A percentile compares a stretch with the other conserved stretches of the same genome.
Conservation (phyloP, 2,797 vertebrate species). For the Heteromormyrus szaboi region DNA sequence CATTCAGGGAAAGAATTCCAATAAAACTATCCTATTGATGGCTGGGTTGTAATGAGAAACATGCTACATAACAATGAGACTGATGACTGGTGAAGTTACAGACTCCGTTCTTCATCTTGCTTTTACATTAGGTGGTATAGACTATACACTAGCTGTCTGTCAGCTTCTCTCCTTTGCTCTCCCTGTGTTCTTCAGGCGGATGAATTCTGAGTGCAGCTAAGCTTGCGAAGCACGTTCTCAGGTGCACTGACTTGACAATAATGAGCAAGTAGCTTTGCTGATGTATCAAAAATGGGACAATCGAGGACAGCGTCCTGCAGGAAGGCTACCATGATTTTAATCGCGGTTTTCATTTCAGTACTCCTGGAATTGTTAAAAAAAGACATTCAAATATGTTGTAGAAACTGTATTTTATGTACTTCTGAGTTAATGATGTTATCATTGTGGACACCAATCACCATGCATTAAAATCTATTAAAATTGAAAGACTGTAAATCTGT, state of each 20-base stretch:
- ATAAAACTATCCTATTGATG: not conserved
- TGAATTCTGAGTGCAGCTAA: not conserved
- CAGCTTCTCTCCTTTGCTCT: not conserved
- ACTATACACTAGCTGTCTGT: not conserved
- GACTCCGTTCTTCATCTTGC: not conserved
- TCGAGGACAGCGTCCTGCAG: not conserved
- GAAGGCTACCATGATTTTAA: not conserved
- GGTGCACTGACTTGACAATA: not conserved
- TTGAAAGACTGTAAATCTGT: not conserved
- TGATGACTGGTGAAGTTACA: not conserved
- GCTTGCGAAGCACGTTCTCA: not conserved
- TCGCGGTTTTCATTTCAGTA: not conserved
- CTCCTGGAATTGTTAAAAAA: not conserved
- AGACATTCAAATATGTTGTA: not conserved
- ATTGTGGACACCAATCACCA: not conserved
- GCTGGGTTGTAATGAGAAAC: not conserved
- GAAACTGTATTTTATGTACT: not conserved
- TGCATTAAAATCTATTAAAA: not conserved
- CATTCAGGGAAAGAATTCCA: not conserved
- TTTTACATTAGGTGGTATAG: not conserved
- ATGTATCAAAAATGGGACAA: not conserved
- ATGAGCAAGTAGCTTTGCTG: not conserved
- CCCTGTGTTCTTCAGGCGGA: not conserved
- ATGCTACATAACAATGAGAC: not conserved
- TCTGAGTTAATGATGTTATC: not conserved